Base-by-base conservation (phyloP, 1,140 invertebrate genomes). In the Lasioglossum baleicum region DNA sequence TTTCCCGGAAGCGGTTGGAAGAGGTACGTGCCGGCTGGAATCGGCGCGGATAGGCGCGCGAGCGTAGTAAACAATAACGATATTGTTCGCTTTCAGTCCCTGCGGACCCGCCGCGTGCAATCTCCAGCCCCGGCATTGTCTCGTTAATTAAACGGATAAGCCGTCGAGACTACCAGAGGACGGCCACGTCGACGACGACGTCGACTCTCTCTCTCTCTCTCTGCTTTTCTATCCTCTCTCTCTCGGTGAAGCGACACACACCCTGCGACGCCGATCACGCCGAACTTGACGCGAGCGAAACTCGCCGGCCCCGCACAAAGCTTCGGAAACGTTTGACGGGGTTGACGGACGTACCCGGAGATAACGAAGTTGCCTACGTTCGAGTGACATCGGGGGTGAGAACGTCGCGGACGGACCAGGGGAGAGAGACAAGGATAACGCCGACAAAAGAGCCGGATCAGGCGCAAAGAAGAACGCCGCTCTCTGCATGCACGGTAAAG, bases 141-240 rank as follows among this genome's bases (percentile, higher is more conserved):
- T 87, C 86, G 90, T 91, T 92, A 92, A 92, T 92, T 92, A 92
- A 92, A 92, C 86, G 90, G 91, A 92, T 92, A 92, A 92, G 88
- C 91, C 88, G 86, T 83, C 82, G 86, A 75, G 80, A 80, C 84
- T 70, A 53, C 53, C 44, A 22, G 22, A 15, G 61, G 15, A 58
- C 61, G 61, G 31, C 61, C 31, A 40, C 26, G 60, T 35, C 75
- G 79, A 64, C 35, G 66, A 51, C 79, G 61, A 65, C 53, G 80
- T n/a, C 75, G 51, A 31, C 48, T 20, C 66, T 13, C 48, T 11
- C 44, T 11, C 44, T 48, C 44, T 48, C 44, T 48, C 44, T 48
- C 44, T 11, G 2, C 44, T 44, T 8, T 44, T 7, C 0, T 13
- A 11, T 13, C 13, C 44, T 48, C 44, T 48, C 44, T 10, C 13